Evolutionary conservation across 1,140 invertebrate genomes (phyloP).

Genomic region (Diabrotica virgifera): DNA sequence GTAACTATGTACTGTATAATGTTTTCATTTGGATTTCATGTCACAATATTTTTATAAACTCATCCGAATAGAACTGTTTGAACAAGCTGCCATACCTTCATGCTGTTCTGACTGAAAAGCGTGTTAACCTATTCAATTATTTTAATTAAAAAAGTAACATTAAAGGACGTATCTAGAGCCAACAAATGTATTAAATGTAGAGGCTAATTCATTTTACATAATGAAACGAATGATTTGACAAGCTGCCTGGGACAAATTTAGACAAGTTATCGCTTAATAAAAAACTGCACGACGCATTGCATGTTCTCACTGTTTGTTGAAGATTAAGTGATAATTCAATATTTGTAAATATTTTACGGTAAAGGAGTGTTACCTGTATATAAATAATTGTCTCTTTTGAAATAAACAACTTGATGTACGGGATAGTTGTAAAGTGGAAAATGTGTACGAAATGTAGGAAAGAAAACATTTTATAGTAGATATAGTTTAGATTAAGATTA

Average conservation of each 20-base stretch:
- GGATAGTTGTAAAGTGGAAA: no score
- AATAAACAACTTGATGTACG: no score
- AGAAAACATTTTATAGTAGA: no score
- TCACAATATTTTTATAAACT: not conserved
- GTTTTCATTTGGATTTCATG: no score
- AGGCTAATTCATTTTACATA: not conserved
- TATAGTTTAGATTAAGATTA: no score
- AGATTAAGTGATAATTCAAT: not conserved
- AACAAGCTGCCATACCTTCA: not conserved
- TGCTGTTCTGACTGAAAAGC: not conserved
- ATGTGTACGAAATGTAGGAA: no score
- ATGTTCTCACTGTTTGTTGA: not conserved
- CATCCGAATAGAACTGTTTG: not conserved
- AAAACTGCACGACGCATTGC: not conserved
- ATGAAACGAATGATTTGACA: not conserved
- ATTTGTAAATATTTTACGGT: not conserved
- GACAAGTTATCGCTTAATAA: constrained; percentile 3
- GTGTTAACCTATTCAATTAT: not conserved
- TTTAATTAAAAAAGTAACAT: not conserved
- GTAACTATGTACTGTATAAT: no score
- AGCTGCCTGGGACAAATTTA: not conserved
- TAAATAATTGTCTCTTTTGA: no score
- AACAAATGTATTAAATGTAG: not conserved
- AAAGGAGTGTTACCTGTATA: no score
- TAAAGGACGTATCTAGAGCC: not conserved